Conservation (phyloP, 2,113 vertebrate genomes). For the Periophthalmus modestus region DNA sequence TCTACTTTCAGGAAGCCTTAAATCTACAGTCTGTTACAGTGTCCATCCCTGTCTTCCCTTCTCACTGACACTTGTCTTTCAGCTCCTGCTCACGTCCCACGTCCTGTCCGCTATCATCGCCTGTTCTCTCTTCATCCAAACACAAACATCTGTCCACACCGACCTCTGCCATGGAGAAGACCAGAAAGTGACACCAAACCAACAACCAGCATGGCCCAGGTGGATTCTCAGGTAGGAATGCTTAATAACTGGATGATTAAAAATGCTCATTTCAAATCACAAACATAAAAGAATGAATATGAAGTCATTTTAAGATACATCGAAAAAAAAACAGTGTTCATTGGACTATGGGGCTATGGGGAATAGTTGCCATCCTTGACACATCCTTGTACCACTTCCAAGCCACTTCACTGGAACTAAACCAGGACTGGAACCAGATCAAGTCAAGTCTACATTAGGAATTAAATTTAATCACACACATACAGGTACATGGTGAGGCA, state of each 20-base stretch:
- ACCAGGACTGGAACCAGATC: too few species aligned
- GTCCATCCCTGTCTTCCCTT: slow-evolving; percentile 52
- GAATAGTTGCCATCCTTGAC: too few species aligned
- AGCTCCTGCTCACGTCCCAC: slow-evolving; percentile 52
- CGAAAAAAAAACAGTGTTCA: too few species aligned
- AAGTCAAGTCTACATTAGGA: too few species aligned
- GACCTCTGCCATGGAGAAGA: slow-evolving; percentile 37
- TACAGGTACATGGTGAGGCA: too few species aligned
- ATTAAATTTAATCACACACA: too few species aligned
- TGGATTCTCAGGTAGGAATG: neutral
- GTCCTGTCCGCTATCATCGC: slow-evolving; percentile 68
- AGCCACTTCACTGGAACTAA: too few species aligned
- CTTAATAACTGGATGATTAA: neutral
- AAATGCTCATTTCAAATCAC: too few species aligned
- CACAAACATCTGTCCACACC: slow-evolving; percentile 57
- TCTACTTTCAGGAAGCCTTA: slow-evolving; percentile 71
- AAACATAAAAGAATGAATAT: too few species aligned
- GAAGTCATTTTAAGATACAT: too few species aligned
- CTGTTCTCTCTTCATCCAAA: slow-evolving; percentile 51
- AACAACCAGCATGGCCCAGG: neutral
- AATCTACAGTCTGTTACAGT: slow-evolving; percentile 51
- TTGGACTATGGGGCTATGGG: too few species aligned
- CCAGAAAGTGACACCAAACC: slow-evolving; percentile 52
- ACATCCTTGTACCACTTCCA: too few species aligned
- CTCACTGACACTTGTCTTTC: slow-evolving; percentile 71